Conservation (phyloP, 2,797 vertebrate species). For the Rhinogobio ventralis region DNA sequence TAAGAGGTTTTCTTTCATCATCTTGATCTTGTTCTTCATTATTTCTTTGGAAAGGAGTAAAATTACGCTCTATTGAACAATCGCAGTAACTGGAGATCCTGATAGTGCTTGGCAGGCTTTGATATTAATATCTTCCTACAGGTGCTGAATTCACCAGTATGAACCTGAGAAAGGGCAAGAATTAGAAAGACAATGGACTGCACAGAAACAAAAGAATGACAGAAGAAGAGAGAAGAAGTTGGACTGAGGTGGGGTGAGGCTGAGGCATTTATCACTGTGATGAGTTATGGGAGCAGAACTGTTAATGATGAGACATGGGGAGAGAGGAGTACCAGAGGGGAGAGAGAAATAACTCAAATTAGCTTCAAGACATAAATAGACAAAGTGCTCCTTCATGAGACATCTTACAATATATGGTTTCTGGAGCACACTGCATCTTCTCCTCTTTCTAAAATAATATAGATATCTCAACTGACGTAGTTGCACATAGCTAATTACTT, state of each 20-base stretch:
- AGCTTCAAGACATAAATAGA: slow-evolving; percentile 54
- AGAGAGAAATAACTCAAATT: slow-evolving; percentile 54
- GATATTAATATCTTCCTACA: slow-evolving; percentile 60
- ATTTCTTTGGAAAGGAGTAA: slow-evolving; percentile 63
- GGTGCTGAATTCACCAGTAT: slow-evolving; percentile 47
- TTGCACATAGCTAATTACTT: slow-evolving; percentile 46
- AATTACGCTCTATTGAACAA: slow-evolving; percentile 63
- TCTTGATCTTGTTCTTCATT: slow-evolving; percentile 64
- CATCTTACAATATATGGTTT: slow-evolving; percentile 48
- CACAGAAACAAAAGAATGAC: slow-evolving; percentile 32
- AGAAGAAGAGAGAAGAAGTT: slow-evolving; percentile 21
- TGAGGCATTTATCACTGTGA: slow-evolving; percentile 47
- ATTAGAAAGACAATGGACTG: slow-evolving; percentile 16
- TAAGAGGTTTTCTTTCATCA: slow-evolving; percentile 61
- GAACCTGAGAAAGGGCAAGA: slow-evolving; percentile 48
- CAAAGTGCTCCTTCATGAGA: slow-evolving; percentile 52
- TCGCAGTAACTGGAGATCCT: slow-evolving; percentile 57
- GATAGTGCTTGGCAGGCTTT: slow-evolving; percentile 58
- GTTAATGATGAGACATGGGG: slow-evolving; percentile 57
- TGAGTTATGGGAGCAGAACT: slow-evolving; percentile 48
- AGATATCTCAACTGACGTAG: slow-evolving; percentile 37
- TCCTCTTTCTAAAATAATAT: slow-evolving; percentile 51
- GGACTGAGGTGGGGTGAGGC: slow-evolving; percentile 26
- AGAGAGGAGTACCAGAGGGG: slow-evolving; percentile 45
- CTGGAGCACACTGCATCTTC: slow-evolving; percentile 34